Percentiles rank a stretch among this genome's conserved stretches.
Conservation (phyloP, 2,797 vertebrate genomes). For the Hypotaenidia okinawae region DNA sequence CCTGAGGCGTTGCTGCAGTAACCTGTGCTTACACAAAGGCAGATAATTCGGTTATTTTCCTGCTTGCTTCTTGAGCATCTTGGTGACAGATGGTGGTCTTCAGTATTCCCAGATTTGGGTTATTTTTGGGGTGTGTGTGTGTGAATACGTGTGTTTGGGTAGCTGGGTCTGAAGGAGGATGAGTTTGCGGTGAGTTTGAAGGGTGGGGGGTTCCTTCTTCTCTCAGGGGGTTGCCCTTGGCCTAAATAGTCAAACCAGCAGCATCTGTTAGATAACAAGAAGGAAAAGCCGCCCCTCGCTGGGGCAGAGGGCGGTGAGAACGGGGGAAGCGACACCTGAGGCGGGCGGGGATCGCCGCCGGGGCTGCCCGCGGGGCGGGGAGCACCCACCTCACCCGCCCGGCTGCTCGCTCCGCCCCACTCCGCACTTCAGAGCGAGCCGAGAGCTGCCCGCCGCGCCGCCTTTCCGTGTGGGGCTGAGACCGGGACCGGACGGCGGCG, state of each 20-base stretch:
- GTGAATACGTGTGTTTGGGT: neutral
- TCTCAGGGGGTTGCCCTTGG: neutral
- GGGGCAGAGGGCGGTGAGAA: accelerated
- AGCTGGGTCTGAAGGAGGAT: neutral
- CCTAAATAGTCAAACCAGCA: neutral
- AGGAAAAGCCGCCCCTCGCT: neutral
- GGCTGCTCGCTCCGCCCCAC: neutral
- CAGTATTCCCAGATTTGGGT: neutral
- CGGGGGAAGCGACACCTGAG: neutral
- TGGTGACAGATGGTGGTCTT: neutral
- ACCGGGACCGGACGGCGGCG: too few species aligned
- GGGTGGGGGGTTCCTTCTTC: neutral
- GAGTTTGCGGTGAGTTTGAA: neutral
- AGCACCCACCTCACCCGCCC: neutral
- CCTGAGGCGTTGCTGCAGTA: neutral
- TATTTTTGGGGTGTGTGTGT: neutral
- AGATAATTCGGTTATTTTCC: neutral
- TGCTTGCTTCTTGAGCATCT: neutral
- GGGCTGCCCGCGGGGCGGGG: neutral
- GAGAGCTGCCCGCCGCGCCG: neutral
- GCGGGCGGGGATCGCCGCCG: too few species aligned
- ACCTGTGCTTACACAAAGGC: neutral
- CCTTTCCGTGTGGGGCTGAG: neutral
- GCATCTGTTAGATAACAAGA: neutral
- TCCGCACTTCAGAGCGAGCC: neutral